A percentile compares a stretch with the other conserved stretches of the same genome.
Evolutionary conservation across 2,113 vertebrate species (phyloP).

Genomic region (Oryzias woworae): DNA sequence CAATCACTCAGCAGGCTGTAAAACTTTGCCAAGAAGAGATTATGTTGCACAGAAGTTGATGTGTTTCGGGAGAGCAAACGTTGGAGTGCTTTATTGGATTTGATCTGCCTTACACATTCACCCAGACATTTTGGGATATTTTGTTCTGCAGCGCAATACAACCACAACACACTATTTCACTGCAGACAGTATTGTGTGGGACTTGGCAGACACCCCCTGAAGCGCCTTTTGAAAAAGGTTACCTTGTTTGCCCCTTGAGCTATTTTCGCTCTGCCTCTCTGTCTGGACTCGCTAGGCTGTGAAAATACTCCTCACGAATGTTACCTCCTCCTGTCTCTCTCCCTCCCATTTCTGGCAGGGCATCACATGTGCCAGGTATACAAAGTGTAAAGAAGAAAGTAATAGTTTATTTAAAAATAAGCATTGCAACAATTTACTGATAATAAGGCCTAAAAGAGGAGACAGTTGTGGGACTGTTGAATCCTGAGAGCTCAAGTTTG

Average conservation of each 20-base stretch:
- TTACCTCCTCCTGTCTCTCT: conserved; percentile 49
- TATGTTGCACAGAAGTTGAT: conserved; percentile 14
- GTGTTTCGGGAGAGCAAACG: conserved; percentile 31
- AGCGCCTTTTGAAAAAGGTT: conserved; percentile 75
- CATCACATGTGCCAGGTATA: conserved; percentile 73
- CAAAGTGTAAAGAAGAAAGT: conserved; percentile 76
- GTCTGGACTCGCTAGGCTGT: conserved; percentile 74
- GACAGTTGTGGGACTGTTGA: too few species aligned
- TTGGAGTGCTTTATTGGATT: conserved; percentile 25
- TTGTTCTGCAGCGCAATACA: conserved; percentile 52
- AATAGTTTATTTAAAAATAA: conserved; percentile 56
- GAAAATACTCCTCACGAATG: conserved; percentile 71
- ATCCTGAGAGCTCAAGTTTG: too few species aligned
- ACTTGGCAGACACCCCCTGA: conserved; percentile 77
- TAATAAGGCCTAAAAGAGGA: conserved; percentile 74
- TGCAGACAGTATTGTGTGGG: conserved; percentile 76
- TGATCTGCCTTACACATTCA: conserved; percentile 45
- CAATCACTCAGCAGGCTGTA: conserved; percentile 3
- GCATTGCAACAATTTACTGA: conserved; percentile 63
- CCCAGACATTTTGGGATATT: conserved; percentile 51
- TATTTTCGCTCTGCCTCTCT: conserved; percentile 73
- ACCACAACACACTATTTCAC: conserved; percentile 58
- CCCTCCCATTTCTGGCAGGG: conserved; percentile 59
- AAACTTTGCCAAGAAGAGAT: conserved; percentile 5
- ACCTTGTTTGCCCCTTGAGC: conserved; percentile 78